phyloP scores from a whole-genome alignment of 2,797 vertebrate species.

The Bovichtus diacanthus region DNA sequence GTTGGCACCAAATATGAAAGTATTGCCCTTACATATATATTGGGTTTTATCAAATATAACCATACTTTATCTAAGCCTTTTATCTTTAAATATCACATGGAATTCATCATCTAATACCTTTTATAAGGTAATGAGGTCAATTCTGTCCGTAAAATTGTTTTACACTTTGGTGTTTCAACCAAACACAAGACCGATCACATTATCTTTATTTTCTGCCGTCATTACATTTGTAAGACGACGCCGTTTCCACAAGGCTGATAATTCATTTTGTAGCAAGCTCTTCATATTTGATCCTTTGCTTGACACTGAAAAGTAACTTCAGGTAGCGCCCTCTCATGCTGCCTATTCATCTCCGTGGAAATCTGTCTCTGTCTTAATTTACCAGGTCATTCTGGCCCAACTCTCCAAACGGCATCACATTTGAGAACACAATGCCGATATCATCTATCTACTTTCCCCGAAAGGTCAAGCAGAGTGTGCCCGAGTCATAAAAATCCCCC shows the following conservation, averaged over 20 bases:
- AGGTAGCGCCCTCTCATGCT: conserved; percentile 7
- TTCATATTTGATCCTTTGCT: conserved; percentile 22
- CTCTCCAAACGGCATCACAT: conserved; percentile 53
- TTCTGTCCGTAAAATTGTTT: neutral
- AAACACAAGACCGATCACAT: neutral
- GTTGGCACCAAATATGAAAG: neutral
- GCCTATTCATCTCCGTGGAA: conserved; percentile 42
- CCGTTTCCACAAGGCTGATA: neutral
- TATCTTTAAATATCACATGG: no score
- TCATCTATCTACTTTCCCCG: conserved; percentile 68
- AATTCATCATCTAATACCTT: neutral
- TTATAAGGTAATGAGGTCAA: neutral
- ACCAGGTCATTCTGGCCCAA: conserved; percentile 46
- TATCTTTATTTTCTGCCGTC: neutral
- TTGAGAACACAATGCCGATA: conserved; percentile 56
- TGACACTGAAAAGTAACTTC: conserved; percentile 26
- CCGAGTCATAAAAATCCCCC: conserved; percentile 77
- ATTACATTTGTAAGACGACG: neutral
- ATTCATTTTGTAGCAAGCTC: conserved; percentile 13
- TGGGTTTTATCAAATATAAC: no score
- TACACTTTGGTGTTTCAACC: neutral
- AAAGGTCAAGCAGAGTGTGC: conserved; percentile 81
- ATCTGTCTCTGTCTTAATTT: conserved; percentile 51
- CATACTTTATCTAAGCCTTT: no score
- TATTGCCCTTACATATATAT: no score